Evolutionary conservation across 2,888 invertebrate species (phyloP), one percentile per base, ranked within the genome.

Genomic region (Drosophila dives): DNA sequence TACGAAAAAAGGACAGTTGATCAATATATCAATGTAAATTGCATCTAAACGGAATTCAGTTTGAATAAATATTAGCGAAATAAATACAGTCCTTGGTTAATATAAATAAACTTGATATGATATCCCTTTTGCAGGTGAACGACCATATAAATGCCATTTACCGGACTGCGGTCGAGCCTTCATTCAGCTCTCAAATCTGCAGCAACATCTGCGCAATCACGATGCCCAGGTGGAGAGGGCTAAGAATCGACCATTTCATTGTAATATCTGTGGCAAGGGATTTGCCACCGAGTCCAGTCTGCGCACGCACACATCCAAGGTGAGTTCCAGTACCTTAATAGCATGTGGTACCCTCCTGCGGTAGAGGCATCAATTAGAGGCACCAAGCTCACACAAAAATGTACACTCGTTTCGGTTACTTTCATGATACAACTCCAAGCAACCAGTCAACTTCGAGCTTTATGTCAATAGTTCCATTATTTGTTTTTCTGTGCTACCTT

Each of bases 221-320:
- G 99, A 98, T 92, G 98, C 98, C 69, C 98, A 98, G 93, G 97
- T 98, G 81, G 98, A 98, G 92, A 95, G 98, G 83, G 98, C 98
- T 91, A 98, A 98, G 94, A 98, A 98, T 94, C 95, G 98, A 75
- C 98, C 98, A 62, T 98, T 98, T 94, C 98, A 98, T 92, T 99
- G 99, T 94, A 97, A 97, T 93, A 98, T 98, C 89, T 99, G 99
- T 93, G 98, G 98, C 66, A 98, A 99, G 92, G 98, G 98, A 51
- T 99, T 99, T 93, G 98, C 98, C 71, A 98, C 98, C 53, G 98
- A 99, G 92, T 98, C 98, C 93, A 98, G 98, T 93, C 95, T 99
- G 84, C 95, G 98, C 93, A 98, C 98, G 73, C 99, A 99, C 93
- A 98, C 98, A 90, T 97, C 98, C 93, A 99, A 99, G 98, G 99